Evolutionary conservation across 2,888 invertebrate species (phyloP), one percentile per base, ranked within the genome.

Genomic region (Nowickia ferox): DNA sequence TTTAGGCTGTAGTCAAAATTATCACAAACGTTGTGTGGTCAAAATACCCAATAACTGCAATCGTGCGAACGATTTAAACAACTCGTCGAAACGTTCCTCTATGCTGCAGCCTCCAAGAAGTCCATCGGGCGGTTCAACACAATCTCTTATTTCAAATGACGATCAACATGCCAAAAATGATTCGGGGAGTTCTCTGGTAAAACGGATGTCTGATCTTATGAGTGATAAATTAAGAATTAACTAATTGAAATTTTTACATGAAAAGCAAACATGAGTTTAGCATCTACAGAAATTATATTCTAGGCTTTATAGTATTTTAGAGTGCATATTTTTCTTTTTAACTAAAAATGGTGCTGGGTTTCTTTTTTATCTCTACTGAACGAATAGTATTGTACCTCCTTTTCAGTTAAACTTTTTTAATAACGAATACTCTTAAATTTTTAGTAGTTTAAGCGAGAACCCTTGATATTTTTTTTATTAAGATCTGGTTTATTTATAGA

Each of bases 21-120:
- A 98, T 94, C 99, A 99, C 94, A 99, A 99, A 93, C 95, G 99
- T 69, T 99, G 97, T 93, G 97, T 97, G 65, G 97, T 98, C 88
- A 99, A 98, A 94, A 97, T 99, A 87, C 99, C 99, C 68, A 98
- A 99, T 92, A 99, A 99, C 94, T 99, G 99, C 94, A 95, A 96
- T 78, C 95, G 95, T 88, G 90, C 93, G 57, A 90, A 91, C 88
- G 92, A 92, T 87, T 87, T 89, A 77, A 90, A 88, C 78, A 86
- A 79, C 57, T 90, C 90, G 79, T 90, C 91, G 55, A 90, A 92
- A 93, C 88, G 92, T 46, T 92, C 91, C 90, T 94, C 91, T 91
- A 93, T 91, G 91, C 85, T 93, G 80, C 92, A 92, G 55, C 91
- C 93, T 51, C 93, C 93, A 75, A 95, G 96, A 91, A 96, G 96